A percentile compares a stretch with the other conserved stretches of the same genome.
Evolutionary conservation across 2,113 vertebrate species (phyloP).

Genomic region (Arothron firmamentum): DNA sequence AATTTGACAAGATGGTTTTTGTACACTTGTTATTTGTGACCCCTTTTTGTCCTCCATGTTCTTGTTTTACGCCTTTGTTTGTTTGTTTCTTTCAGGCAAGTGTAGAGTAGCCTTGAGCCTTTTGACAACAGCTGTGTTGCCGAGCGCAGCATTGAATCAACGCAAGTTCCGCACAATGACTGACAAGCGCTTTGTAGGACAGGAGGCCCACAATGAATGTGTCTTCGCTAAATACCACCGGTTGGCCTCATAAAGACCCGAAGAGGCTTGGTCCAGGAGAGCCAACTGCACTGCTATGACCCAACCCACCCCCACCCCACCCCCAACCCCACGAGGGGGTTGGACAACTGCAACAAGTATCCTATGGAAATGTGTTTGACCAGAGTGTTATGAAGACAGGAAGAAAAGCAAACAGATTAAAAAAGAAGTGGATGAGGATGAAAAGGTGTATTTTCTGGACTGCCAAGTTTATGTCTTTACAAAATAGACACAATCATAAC

Average conservation of each 20-base stretch:
- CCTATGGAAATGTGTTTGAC: neutral
- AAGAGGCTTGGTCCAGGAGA: conserved; percentile 36
- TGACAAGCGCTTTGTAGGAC: conserved; percentile 71
- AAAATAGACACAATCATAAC: too few species aligned
- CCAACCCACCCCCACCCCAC: too few species aligned
- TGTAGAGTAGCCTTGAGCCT: conserved; percentile 61
- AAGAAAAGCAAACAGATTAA: neutral
- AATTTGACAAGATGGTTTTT: conserved; percentile 70
- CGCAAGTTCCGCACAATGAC: conserved; percentile 71
- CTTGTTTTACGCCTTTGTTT: conserved; percentile 74
- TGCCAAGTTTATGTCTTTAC: too few species aligned
- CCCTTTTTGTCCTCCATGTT: conserved; percentile 70
- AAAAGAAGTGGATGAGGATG: neutral
- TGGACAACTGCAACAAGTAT: conserved; percentile 28
- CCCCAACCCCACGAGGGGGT: conserved; percentile 1
- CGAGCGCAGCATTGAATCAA: conserved; percentile 62
- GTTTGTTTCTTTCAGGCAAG: conserved; percentile 71
- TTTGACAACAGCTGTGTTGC: conserved; percentile 73
- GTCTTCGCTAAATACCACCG: conserved; percentile 61
- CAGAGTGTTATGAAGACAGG: conserved; percentile 7
- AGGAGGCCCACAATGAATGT: conserved; percentile 68
- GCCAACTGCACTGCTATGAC: conserved; percentile 25
- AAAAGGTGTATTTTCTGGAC: neutral
- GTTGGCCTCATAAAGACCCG: conserved; percentile 56
- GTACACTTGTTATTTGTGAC: conserved; percentile 73